Evolutionary conservation across 2,113 vertebrate genomes (phyloP).

Genomic region (Gambusia affinis): DNA sequence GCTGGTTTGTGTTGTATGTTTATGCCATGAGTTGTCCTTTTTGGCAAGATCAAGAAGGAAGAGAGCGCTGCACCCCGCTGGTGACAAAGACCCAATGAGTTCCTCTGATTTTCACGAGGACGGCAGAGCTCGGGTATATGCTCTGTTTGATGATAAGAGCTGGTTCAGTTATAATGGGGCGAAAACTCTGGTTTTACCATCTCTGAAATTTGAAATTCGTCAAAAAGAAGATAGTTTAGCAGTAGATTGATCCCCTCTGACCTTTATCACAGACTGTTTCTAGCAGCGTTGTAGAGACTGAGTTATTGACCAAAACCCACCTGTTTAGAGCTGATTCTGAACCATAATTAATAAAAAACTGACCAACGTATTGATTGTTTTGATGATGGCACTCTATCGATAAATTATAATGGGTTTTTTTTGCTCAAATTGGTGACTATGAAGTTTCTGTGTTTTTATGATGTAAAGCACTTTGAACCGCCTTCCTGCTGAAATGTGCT

Average conservation of each 20-base stretch:
- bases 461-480: no score
- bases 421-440: no score
- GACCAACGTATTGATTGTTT: no score
- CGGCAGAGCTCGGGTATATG: neutral
- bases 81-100: conserved; percentile 33
- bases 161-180: neutral
- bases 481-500: no score
- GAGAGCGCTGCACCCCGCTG: conserved; percentile 30
- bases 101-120: conserved; percentile 17
- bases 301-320: no score
- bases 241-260: no score
- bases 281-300: neutral
- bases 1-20: neutral
- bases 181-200: neutral
- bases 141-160: conserved; percentile 26
- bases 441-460: no score
- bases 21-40: conserved; percentile 10
- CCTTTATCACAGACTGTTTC: no score
- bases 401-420: no score
- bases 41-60: conserved; percentile 26
- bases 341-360: no score
- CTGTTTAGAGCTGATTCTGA: no score
- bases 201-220: neutral
- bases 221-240: neutral
- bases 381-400: no score